Base-by-base conservation (phyloP, 2,113 vertebrate species). In the Tinamus guttatus region DNA sequence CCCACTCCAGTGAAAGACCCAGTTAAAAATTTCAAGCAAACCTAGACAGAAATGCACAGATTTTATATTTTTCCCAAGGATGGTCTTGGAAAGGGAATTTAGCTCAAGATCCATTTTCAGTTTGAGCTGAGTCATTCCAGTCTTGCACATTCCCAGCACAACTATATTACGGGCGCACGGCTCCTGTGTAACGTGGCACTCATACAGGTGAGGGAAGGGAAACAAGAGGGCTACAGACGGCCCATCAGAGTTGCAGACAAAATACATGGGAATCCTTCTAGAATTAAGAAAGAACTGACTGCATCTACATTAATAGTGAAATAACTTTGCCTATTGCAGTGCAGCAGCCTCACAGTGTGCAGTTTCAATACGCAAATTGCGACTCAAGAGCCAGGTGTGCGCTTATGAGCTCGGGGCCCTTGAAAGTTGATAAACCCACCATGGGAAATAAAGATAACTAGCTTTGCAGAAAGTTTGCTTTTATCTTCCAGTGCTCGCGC, bases 361-460 rank as follows among this genome's bases (percentile, higher is more conserved):
- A 40, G 62, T 36, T 96, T 94, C 87, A 63, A 89, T 62, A 81
- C 28, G 16, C 94, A 96, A 96, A 96, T 65, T 90, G 82, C 81
- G 93, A 17, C 75, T 97, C 78, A 84, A 96, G 86, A 94, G 93
- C 92, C 97, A 97, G 97, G 95, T 97, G 95, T 90, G 87, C 89
- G 78, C 84, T 97, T 97, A 97, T 97, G 96, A 97, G 96, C 94
- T 94, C 70, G 73, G 93, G 77, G 96, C 90, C 88, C 85, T 86
- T 94, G 96, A 94, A 97, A 97, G 77, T 91, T 85, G 69, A 95
- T 93, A 96, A 94, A 97, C 93, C 94, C 91, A 82, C 90, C 87
- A 27, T 63, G 95, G 93, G 95, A 97, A 97, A 97, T 97, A 96
- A 97, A 95, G 89, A 90, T 85, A 94, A 85, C 75, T 75, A 74